These are phyloP conservation scores for Dryobota labecula DNA, from an alignment of 2,888 invertebrate species.

Conservation along the genomic window DNA sequence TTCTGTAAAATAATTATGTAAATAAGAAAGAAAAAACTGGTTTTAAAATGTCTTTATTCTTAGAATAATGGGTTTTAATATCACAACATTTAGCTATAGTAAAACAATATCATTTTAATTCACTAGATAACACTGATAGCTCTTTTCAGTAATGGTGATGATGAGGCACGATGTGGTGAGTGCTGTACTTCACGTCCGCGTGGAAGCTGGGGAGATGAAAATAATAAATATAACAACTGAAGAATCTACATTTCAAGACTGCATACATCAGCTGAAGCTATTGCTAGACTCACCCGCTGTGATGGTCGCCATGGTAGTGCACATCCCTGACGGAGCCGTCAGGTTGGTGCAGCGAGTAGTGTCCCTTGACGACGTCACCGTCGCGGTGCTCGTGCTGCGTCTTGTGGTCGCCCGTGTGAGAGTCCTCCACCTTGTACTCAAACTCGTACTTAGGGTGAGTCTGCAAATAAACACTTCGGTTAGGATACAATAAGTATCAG, in stretches of 20 bases:
- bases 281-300: conserved; percentile 38
- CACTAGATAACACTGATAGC: not conserved
- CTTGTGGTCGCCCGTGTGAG: conserved; percentile 89
- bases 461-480: conserved; percentile 51
- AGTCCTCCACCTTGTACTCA: conserved; percentile 89
- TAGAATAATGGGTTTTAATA: not conserved
- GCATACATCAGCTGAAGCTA: too few relatives aligned
- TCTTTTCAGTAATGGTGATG: conserved; percentile 62
- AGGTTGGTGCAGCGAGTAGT: conserved; percentile 83
- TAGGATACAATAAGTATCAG: not conserved
- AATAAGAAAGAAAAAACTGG: not conserved
- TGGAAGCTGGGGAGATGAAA: conserved; percentile 72
- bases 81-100: not conserved
- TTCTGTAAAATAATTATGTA: too few relatives aligned
- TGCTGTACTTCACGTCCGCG: conserved; percentile 73
- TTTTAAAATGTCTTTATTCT: not conserved
- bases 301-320: conserved; percentile 84
- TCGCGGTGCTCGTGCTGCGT: conserved; percentile 86
- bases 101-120: too few relatives aligned
- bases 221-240: not conserved
- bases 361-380: conserved; percentile 83
- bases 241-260: not conserved
- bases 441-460: conserved; percentile 88
- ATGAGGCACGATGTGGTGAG: conserved; percentile 73
- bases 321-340: conserved; percentile 88